These are phyloP conservation scores for Ecdyonurus torrentis DNA, from an alignment of 2,888 invertebrate genomes.

Conservation along the genomic window DNA sequence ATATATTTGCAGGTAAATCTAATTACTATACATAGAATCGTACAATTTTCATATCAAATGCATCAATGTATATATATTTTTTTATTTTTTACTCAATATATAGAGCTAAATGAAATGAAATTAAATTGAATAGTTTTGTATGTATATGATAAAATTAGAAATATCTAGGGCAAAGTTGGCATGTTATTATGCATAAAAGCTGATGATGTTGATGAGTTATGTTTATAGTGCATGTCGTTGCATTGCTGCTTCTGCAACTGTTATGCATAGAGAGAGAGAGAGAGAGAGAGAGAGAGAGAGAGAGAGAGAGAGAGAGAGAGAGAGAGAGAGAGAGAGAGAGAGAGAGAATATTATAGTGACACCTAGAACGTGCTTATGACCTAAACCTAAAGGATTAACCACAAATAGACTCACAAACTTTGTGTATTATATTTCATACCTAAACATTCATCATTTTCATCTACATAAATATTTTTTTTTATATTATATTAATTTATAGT, in stretches of 20 bases:
- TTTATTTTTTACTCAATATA: too few relatives aligned
- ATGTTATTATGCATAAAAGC: background rate
- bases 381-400: background rate
- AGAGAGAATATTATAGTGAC: background rate
- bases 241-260: background rate
- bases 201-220: background rate
- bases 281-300: background rate
- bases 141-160: too few relatives aligned
- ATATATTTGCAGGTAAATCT: too few relatives aligned
- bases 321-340: background rate
- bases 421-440: too few relatives aligned
- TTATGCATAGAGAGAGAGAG: background rate
- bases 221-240: background rate
- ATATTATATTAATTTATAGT: too few relatives aligned
- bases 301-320: background rate
- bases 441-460: too few relatives aligned
- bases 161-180: background rate
- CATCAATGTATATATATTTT: too few relatives aligned
- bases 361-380: background rate
- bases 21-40: too few relatives aligned
- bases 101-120: too few relatives aligned
- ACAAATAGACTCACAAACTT: background rate
- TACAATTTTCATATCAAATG: too few relatives aligned
- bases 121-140: too few relatives aligned
- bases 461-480: too few relatives aligned